Conservation (phyloP, 2,113 vertebrate species). For the Fulmarus glacialis region DNA sequence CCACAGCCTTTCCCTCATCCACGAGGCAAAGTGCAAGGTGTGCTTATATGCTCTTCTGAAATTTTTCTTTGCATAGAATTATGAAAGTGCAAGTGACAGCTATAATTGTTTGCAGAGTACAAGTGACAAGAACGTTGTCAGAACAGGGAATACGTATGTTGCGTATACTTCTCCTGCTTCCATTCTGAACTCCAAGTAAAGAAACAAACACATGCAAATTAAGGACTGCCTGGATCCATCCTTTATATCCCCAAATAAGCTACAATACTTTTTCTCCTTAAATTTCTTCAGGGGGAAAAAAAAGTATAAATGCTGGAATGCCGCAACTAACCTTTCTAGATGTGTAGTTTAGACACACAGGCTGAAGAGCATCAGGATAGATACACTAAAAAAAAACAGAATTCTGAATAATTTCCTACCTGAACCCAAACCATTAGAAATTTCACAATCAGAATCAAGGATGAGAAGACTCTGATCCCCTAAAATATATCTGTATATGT, state of each 20-base stretch:
- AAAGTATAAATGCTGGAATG: not conserved
- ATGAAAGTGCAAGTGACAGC: not conserved
- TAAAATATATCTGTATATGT: not conserved
- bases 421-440: not conserved
- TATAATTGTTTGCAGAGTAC: not conserved
- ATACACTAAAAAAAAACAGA: not conserved
- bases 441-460: not conserved
- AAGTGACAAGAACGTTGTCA: not conserved
- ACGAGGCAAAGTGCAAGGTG: fast-evolving
- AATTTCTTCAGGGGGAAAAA: not conserved
- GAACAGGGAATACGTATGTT: not conserved
- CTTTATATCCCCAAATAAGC: not conserved
- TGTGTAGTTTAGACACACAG: not conserved
- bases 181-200: not conserved
- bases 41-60: not conserved
- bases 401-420: not conserved
- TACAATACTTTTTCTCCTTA: not conserved
- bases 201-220: not conserved
- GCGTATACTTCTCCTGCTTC: not conserved
- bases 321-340: not conserved
- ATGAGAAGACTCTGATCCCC: not conserved
- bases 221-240: not conserved
- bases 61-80: not conserved
- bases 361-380: not conserved
- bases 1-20: too few species aligned